Conservation (phyloP, 2,113 vertebrate species). For the Meleagris gallopavo region DNA sequence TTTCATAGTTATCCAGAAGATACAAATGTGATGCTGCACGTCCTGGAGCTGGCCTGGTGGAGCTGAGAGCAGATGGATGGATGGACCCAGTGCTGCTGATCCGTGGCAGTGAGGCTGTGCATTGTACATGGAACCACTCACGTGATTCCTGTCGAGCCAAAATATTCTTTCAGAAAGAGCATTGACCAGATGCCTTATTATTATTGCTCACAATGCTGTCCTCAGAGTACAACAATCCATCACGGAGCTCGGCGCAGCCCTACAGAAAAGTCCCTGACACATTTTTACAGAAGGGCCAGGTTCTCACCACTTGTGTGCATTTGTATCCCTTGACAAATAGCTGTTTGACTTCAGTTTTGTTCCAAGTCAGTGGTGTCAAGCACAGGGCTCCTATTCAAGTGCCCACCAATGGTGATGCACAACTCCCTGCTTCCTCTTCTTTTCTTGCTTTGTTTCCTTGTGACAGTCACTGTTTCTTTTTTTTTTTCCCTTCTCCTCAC, state of each 20-base stretch:
- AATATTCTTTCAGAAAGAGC: slow-evolving; percentile 32
- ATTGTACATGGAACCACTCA: neutral
- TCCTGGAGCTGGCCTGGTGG: fast-evolving
- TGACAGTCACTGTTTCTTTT: slow-evolving; percentile 1
- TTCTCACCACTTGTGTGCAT: slow-evolving; percentile 57
- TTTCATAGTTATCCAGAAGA: neutral
- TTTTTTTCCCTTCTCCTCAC: neutral
- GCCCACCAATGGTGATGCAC: slow-evolving; percentile 40
- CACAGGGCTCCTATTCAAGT: slow-evolving; percentile 66
- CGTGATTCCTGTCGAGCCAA: neutral
- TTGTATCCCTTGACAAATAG: slow-evolving; percentile 69
- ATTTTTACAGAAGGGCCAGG: slow-evolving; percentile 36
- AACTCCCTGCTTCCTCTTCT: slow-evolving; percentile 17
- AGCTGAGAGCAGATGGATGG: neutral
- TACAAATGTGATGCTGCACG: fast-evolving
- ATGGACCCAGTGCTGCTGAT: fast-evolving
- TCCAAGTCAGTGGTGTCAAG: slow-evolving; percentile 52
- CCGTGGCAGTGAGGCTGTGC: neutral
- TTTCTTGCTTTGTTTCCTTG: slow-evolving; percentile 28
- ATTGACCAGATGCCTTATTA: slow-evolving; percentile 72
- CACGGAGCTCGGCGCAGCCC: slow-evolving; percentile 8
- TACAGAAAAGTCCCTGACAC: slow-evolving; percentile 31
- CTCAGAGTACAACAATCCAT: slow-evolving; percentile 42
- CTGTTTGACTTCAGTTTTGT: slow-evolving; percentile 64
- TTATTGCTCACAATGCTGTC: slow-evolving; percentile 43